Evolutionary conservation across 2,888 invertebrate species (phyloP), one percentile per base, ranked within the genome.

Genomic region (Hypolimnas misippus): DNA sequence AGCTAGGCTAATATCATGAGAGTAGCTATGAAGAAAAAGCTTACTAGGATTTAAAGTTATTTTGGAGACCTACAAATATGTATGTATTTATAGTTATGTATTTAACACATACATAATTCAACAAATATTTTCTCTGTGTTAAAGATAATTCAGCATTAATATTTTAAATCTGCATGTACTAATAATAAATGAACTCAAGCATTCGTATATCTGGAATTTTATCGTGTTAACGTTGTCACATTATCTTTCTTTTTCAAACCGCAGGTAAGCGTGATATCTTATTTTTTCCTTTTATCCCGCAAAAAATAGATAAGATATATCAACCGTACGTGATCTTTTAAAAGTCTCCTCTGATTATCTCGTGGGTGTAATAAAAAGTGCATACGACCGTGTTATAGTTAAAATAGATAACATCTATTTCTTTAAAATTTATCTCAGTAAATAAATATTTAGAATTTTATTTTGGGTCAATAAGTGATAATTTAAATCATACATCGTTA

Each of bases 331-430:
- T 75, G 75, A 67, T 63, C 59, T 57, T 51, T 65, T 70, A 71
- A 70, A 72, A 70, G 70, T 55, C 16, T 65, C 71, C 62, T 56
- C 62, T 66, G 70, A 73, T 71, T 67, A 73, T 57, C 62, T 66
- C 6, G 51, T 14, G 35, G 42, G 53, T 19, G 17, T 25, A 21
- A 46, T 19, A 46, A 21, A 25, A 42, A 16, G 17, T 17, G 46
- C 46, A 46, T 25, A 25, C n/a, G 16, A 25, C 19, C 19, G 12
- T 4, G 42, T 17, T 10, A 17, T 10, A 10, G 10, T 42, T 17
- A 10, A 10, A 42, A 17, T 17, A 10, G 42, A 42, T 17, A 19
- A 17, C 14, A 5, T n/a, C n/a, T 3, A n/a, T 1, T 17, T 42
- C 10, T 19, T 16, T 14, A 10, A 17, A 7, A 3, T 17, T 4